These are phyloP conservation scores for Luscinia megarhynchos DNA, from an alignment of 2,797 vertebrate genomes.

Conservation along the genomic window DNA sequence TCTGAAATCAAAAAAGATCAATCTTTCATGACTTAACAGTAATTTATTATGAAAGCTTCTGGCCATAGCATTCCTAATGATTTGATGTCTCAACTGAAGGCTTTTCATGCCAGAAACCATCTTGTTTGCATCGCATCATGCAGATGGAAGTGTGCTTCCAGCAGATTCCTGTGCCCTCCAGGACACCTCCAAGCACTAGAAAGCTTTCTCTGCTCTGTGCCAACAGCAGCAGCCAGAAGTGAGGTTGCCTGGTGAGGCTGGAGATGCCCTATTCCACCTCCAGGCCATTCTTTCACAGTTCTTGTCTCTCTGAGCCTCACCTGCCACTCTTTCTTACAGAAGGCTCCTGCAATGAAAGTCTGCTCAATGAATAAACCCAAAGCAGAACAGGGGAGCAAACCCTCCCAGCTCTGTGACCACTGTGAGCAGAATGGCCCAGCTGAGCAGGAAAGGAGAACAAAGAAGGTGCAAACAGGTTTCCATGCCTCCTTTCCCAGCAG, in stretches of 20 bases:
- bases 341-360: neutral
- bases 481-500: neutral
- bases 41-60: conserved; percentile 47
- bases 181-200: neutral
- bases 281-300: neutral
- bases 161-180: neutral
- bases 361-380: neutral
- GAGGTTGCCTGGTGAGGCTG: neutral
- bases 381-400: neutral
- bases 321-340: neutral
- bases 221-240: neutral
- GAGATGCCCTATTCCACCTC: neutral
- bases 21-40: conserved; percentile 44
- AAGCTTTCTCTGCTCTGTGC: neutral
- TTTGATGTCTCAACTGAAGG: neutral
- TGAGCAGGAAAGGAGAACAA: neutral
- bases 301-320: neutral
- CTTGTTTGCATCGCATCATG: neutral
- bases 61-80: conserved; percentile 8
- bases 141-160: neutral
- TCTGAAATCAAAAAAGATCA: conserved; percentile 38
- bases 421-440: neutral
- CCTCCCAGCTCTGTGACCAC: neutral
- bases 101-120: conserved; percentile 24
- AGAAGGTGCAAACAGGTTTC: neutral